Evolutionary conservation across 2,113 vertebrate genomes (phyloP).

Genomic region (Ochotona princeps): DNA sequence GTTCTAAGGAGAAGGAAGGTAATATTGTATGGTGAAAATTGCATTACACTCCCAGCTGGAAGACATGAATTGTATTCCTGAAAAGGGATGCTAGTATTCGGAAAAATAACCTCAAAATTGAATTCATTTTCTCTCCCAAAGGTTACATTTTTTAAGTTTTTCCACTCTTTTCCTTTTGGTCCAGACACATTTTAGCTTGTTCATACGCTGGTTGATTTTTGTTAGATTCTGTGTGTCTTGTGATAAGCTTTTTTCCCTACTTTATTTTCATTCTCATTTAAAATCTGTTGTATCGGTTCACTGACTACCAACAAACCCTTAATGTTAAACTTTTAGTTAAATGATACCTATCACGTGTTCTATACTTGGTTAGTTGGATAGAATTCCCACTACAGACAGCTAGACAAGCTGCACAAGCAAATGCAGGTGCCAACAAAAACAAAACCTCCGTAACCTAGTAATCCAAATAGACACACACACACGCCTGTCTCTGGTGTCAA

Average conservation of each 20-base stretch:
- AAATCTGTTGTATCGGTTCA: neutral
- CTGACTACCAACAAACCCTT: slow-evolving; percentile 43
- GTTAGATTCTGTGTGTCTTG: neutral
- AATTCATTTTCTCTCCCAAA: slow-evolving; percentile 31
- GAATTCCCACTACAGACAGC: slow-evolving; percentile 43
- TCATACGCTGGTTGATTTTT: slow-evolving; percentile 18
- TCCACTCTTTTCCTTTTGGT: neutral
- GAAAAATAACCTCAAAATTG: neutral
- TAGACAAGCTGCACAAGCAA: neutral
- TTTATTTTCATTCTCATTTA: slow-evolving; percentile 29
- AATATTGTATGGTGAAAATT: neutral
- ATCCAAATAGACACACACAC: neutral
- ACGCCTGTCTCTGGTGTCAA: neutral
- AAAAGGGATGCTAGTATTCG: neutral
- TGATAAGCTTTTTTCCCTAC: neutral
- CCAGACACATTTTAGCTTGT: slow-evolving; percentile 1
- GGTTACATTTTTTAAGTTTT: neutral
- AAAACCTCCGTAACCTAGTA: neutral
- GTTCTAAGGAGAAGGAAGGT: slow-evolving; percentile 7
- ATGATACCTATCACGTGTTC: slow-evolving; percentile 27
- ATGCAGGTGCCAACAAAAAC: slow-evolving; percentile 34
- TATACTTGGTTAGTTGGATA: slow-evolving; percentile 3
- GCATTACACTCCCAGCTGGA: neutral
- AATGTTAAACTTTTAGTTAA: slow-evolving; percentile 64
- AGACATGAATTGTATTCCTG: neutral